Base-by-base conservation (phyloP, 2,797 vertebrate species). In the Antrozous pallidus region DNA sequence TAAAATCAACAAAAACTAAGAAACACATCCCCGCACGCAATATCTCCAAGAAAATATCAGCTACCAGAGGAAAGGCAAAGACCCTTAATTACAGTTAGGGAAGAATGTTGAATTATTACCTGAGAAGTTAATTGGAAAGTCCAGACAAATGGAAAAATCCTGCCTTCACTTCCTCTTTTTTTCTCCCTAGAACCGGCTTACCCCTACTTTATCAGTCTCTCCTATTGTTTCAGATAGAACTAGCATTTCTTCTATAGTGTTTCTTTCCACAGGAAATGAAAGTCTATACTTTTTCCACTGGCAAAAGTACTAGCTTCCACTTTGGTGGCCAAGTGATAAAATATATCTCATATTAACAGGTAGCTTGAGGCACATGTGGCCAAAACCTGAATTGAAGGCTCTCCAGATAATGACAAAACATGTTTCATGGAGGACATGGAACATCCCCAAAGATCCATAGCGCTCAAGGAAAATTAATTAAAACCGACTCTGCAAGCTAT, bases 251-350 rank as follows among this genome's bases (percentile, higher is more conserved):
- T 95, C 69, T 74, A 90, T 88, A 96, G 56, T 78, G n/a, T 85
- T 96, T 97, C 95, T 96, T 94, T 95, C 71, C 87, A 98, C 95
- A 97, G 97, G 97, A 98, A 98, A 98, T 97, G 97, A 97, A 98
- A 98, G 90, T 95, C 94, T 95, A 63, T 92, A 93, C 49, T 96
- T 97, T 97, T 80, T 86, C 79, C 91, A 92, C 54, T 96, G 74
- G 67, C 16, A 91, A 95, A 47, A 95, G 84, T 92, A 75, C 74
- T 93, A 94, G 31, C 63, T 83, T 83, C 88, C 74, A 81, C 58
- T 78, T 88, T 80, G 96, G 87, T 65, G 93, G 95, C 85, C 87
- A 88, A 81, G 54, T 86, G 65, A 95, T 95, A 88, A 96, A 97
- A 95, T 65, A 38, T n/a, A 96, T 94, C 78, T 86, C 94, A 97